Conservation (phyloP, 1,140 invertebrate genomes). For the Lepidurus couesii region DNA sequence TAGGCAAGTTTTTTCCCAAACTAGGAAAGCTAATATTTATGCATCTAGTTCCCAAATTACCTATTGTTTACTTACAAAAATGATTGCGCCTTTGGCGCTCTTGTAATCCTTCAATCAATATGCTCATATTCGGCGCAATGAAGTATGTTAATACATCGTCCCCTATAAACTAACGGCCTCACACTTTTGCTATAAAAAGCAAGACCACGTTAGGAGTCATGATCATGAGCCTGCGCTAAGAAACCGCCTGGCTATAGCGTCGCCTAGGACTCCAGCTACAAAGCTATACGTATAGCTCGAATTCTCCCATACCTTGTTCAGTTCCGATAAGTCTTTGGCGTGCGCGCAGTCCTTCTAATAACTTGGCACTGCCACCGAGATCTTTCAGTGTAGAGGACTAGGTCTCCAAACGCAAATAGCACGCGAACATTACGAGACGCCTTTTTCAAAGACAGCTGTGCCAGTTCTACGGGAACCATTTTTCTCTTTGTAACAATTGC, state of each 20-base stretch:
- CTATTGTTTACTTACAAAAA: not conserved
- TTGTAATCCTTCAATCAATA: too few relatives aligned
- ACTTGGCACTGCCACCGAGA: not conserved
- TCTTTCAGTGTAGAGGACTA: not conserved
- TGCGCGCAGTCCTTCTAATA: not conserved
- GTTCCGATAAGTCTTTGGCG: conserved; percentile 11
- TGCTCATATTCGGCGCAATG: too few relatives aligned
- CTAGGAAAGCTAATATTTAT: not conserved
- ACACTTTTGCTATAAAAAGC: not conserved
- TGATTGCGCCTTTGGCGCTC: not conserved
- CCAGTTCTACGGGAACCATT: not conserved
- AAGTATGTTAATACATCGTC: too few relatives aligned
- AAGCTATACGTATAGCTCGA: conserved; percentile 15
- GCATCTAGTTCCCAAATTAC: not conserved
- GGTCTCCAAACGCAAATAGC: conserved; percentile 10
- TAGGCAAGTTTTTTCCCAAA: not conserved
- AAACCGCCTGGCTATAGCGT: not conserved
- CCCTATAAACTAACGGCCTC: not conserved
- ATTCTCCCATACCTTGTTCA: not conserved
- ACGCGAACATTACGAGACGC: not conserved
- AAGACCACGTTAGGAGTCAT: not conserved
- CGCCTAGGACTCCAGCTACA: not conserved
- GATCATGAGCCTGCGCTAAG: not conserved
- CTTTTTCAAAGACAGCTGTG: not conserved
- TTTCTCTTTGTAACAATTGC: not conserved